Evolutionary conservation across 2,888 invertebrate species (phyloP).

Genomic region (Rhogogaster chlorosoma): DNA sequence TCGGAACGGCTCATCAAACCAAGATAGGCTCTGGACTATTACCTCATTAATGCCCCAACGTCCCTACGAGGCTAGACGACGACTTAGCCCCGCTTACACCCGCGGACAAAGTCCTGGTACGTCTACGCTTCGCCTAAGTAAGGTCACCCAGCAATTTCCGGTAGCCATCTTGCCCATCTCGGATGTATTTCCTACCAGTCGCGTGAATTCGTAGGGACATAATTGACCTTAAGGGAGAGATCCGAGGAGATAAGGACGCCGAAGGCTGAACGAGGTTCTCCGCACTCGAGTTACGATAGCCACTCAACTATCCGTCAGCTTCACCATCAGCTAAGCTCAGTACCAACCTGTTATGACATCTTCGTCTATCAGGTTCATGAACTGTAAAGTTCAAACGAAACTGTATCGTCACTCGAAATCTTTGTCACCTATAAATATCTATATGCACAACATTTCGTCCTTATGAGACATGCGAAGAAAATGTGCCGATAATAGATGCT

Average conservation of each 20-base stretch:
- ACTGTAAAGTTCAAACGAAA: neutral
- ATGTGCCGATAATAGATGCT: neutral
- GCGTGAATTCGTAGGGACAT: conserved; percentile 56
- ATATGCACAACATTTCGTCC: neutral
- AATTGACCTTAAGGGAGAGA: conserved; percentile 51
- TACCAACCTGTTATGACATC: neutral
- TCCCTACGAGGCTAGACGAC: conserved; percentile 50
- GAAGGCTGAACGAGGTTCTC: conserved; percentile 38
- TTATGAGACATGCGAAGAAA: neutral
- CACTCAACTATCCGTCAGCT: conserved; percentile 37
- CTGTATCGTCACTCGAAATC: neutral
- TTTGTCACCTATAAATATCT: neutral
- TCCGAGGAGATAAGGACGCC: conserved; percentile 47
- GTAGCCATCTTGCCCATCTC: conserved; percentile 72
- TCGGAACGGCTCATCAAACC: conserved; percentile 75
- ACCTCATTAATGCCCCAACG: conserved; percentile 73
- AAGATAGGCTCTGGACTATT: conserved; percentile 70
- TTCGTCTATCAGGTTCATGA: neutral
- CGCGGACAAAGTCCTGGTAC: conserved; percentile 37
- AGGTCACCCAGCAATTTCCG: conserved; percentile 77
- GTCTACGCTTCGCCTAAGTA: conserved; percentile 66
- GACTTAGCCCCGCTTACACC: conserved; percentile 56
- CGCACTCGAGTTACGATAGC: conserved; percentile 42
- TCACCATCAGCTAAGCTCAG: neutral
- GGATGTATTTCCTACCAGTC: conserved; percentile 53